Percentiles rank a stretch among this genome's conserved stretches.
phyloP scores from a whole-genome alignment of 1,140 invertebrate species.

The Danaus plexippus region DNA sequence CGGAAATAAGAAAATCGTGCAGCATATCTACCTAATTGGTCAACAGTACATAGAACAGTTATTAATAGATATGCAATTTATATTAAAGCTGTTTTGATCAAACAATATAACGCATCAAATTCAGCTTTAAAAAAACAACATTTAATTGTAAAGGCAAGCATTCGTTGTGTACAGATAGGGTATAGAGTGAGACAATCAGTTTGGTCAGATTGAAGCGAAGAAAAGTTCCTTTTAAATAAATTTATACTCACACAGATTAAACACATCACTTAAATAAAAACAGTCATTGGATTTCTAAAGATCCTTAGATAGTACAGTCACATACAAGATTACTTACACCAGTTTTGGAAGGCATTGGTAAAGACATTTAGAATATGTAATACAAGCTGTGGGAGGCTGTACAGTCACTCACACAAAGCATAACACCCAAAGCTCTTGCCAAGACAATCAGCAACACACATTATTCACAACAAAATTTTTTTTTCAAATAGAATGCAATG shows the following conservation, averaged over 20 bases:
- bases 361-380: slow-evolving; percentile 2
- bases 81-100: slow-evolving; percentile 33
- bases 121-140: slow-evolving; percentile 37
- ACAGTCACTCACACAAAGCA: slow-evolving; percentile 23
- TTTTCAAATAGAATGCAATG: neutral
- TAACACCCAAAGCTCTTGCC: slow-evolving; percentile 63
- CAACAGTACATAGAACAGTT: slow-evolving; percentile 50
- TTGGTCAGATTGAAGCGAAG: slow-evolving; percentile 43
- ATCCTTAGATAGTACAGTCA: slow-evolving; percentile 15
- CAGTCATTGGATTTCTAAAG: slow-evolving; percentile 2
- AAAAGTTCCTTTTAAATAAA: slow-evolving; percentile 22
- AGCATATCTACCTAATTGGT: slow-evolving; percentile 60
- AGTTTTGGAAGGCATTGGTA: slow-evolving; percentile 3
- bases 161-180: slow-evolving; percentile 40
- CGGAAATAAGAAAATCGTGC: slow-evolving; percentile 41
- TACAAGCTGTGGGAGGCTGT: slow-evolving; percentile 18
- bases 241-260: too few species aligned
- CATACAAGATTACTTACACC: slow-evolving; percentile 13
- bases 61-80: slow-evolving; percentile 41
- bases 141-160: slow-evolving; percentile 53
- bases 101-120: slow-evolving; percentile 26
- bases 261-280: too few species aligned
- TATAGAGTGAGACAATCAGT: slow-evolving; percentile 35
- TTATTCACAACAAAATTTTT: slow-evolving; percentile 31
- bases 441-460: slow-evolving; percentile 55